Conservation (phyloP, 2,888 invertebrate species). For the Acleris sparsana region DNA sequence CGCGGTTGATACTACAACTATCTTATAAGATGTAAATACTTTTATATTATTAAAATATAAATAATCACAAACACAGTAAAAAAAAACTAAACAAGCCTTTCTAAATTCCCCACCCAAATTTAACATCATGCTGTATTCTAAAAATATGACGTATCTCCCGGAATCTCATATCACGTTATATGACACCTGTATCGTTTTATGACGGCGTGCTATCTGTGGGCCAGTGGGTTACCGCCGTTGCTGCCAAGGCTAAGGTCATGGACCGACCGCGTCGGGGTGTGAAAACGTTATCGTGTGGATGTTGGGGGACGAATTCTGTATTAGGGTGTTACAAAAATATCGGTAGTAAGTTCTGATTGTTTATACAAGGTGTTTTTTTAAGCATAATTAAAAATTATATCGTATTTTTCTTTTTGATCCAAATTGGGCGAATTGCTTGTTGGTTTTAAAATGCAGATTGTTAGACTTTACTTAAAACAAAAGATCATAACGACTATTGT, state of each 20-base stretch:
- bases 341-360: no score
- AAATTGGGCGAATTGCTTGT: no score
- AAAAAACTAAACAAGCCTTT: neutral
- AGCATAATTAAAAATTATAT: no score
- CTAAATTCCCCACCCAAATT: neutral
- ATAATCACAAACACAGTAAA: neutral
- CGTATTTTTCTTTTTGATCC: no score
- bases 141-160: constrained; percentile 13
- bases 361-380: no score
- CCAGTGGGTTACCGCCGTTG: constrained; percentile 1
- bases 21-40: no score
- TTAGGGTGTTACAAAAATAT: neutral
- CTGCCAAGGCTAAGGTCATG: neutral
- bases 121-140: neutral
- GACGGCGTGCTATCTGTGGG: constrained; percentile 48
- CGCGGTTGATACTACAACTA: no score
- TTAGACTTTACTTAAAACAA: no score
- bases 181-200: constrained; percentile 52
- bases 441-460: no score
- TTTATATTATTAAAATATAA: no score
- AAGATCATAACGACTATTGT: no score
- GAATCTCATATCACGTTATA: constrained; percentile 43
- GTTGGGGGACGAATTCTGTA: neutral
- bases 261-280: neutral
- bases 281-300: constrained; percentile 1